These are phyloP conservation scores for Oasisia sp. DNA, from an alignment of 2,888 invertebrate species.

Conservation along the genomic window DNA sequence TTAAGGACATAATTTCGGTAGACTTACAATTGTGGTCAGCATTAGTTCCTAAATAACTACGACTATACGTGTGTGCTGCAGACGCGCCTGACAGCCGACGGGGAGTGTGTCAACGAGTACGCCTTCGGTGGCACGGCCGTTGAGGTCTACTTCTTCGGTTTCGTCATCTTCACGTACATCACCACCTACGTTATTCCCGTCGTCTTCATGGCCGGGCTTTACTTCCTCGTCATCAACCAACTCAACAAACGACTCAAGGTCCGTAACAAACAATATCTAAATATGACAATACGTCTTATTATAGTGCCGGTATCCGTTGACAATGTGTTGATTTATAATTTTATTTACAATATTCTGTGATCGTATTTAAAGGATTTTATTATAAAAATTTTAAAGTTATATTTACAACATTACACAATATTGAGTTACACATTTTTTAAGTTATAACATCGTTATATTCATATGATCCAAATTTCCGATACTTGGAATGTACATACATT, in stretches of 20 bases:
- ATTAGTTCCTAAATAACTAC: background rate
- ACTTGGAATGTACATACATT: too few relatives aligned
- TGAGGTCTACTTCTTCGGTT: slow-evolving; percentile 35
- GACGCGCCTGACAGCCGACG: slow-evolving; percentile 7
- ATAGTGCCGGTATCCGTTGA: background rate
- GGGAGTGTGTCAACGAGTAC: slow-evolving; percentile 34
- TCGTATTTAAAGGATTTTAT: too few relatives aligned
- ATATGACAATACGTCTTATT: background rate
- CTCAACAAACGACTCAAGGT: slow-evolving; percentile 29
- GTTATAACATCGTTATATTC: too few relatives aligned
- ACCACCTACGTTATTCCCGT: slow-evolving; percentile 37
- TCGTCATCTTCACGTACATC: slow-evolving; percentile 40
- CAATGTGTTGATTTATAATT: too few relatives aligned
- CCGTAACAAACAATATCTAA: background rate
- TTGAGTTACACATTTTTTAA: too few relatives aligned
- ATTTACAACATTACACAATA: too few relatives aligned
- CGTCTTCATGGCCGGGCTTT: slow-evolving; percentile 35
- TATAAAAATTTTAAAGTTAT: too few relatives aligned
- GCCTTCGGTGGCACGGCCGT: slow-evolving; percentile 34
- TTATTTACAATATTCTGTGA: too few relatives aligned
- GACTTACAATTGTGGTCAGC: too few relatives aligned
- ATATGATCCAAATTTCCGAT: too few relatives aligned
- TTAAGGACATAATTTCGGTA: background rate
- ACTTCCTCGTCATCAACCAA: slow-evolving; percentile 32
- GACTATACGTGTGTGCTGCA: background rate